Conservation (phyloP, 2,113 vertebrate species). For the Panthera tigris region DNA sequence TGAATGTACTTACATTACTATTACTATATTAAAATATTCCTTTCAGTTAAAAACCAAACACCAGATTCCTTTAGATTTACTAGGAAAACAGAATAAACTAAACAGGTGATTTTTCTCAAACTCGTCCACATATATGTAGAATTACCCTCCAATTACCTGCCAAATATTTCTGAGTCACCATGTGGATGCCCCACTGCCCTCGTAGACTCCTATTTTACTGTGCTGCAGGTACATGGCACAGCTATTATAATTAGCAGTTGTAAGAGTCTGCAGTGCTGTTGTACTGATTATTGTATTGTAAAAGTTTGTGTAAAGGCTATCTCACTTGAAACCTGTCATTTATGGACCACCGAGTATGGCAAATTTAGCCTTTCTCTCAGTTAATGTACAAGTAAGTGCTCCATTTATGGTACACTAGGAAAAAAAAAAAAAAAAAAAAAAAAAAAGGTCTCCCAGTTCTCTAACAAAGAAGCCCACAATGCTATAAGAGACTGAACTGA, state of each 20-base stretch:
- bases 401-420: not conserved
- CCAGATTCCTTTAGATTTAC: not conserved
- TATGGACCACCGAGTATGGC: not conserved
- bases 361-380: conserved; percentile 28
- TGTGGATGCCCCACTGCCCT: fast-evolving
- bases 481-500: not conserved
- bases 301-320: conserved; percentile 30
- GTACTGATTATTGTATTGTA: not conserved
- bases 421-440: not conserved
- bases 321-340: not conserved
- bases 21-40: not conserved
- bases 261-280: not conserved
- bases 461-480: not conserved
- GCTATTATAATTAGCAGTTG: not conserved
- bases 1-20: not conserved
- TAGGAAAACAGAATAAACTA: conserved; percentile 38
- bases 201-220: not conserved
- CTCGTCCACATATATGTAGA: not conserved
- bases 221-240: not conserved
- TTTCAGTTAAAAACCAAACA: not conserved
- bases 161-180: not conserved
- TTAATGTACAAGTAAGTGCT: not conserved
- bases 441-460: not conserved
- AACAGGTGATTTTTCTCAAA: not conserved
- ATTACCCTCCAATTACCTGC: not conserved